These are phyloP conservation scores for Drosophila malerkotliana DNA, from an alignment of 1,140 invertebrate species.

Conservation along the genomic window DNA sequence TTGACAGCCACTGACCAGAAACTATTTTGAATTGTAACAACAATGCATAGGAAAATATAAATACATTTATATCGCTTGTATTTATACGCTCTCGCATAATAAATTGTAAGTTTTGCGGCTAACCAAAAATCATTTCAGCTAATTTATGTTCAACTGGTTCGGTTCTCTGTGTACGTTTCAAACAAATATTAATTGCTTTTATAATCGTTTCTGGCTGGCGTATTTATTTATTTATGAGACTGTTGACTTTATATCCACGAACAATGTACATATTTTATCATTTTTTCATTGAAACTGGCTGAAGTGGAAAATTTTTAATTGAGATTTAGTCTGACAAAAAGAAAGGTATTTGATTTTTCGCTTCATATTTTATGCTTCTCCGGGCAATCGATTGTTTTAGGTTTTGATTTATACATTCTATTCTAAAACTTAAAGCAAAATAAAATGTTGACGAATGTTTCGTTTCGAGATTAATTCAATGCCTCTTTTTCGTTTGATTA, in stretches of 20 bases:
- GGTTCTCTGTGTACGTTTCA: constrained; percentile 2
- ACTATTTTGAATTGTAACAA: constrained; percentile 48
- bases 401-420: neutral
- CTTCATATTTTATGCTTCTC: neutral
- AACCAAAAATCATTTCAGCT: constrained; percentile 71
- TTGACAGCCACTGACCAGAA: constrained; percentile 61
- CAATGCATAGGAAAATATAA: constrained; percentile 9
- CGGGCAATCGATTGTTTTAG: too few relatives aligned
- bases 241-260: constrained; percentile 24
- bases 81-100: constrained; percentile 47
- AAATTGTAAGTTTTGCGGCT: constrained; percentile 68
- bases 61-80: constrained; percentile 1
- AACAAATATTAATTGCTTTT: constrained; percentile 64
- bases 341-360: constrained; percentile 11
- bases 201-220: constrained; percentile 48
- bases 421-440: too few relatives aligned
- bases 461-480: too few relatives aligned
- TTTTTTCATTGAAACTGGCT: constrained; percentile 23
- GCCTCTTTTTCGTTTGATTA: neutral
- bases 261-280: constrained; percentile 13
- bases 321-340: constrained; percentile 26
- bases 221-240: constrained; percentile 46
- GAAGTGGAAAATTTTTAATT: constrained; percentile 31
- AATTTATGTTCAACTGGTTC: constrained; percentile 56
- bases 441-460: too few relatives aligned